A percentile compares a stretch with the other conserved stretches of the same genome.
Conservation (phyloP, 2,113 vertebrate genomes). For the Melanostigma gelatinosum region DNA sequence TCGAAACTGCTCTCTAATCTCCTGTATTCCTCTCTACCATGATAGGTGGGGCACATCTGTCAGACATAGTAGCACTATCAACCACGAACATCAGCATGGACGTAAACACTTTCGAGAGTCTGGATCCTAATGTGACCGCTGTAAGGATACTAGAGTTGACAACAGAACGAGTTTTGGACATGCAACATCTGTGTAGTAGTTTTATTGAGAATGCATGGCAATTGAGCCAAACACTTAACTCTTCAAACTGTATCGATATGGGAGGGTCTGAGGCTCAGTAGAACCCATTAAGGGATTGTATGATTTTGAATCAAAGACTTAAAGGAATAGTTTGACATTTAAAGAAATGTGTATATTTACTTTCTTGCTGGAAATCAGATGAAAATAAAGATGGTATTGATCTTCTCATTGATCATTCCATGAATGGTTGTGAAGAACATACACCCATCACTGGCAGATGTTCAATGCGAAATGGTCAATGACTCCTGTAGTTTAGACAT, state of each 20-base stretch:
- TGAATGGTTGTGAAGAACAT: background rate
- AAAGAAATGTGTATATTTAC: background rate
- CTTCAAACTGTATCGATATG: background rate
- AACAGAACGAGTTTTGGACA: background rate
- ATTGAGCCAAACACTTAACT: background rate
- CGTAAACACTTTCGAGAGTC: conserved; percentile 25
- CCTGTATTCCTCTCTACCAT: background rate
- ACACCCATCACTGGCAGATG: background rate
- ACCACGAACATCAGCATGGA: conserved; percentile 49
- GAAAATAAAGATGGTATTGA: background rate
- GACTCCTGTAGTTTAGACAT: background rate
- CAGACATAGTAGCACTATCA: conserved; percentile 43
- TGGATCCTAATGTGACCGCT: conserved; percentile 19
- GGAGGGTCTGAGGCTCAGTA: background rate
- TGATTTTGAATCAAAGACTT: background rate
- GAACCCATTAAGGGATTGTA: background rate
- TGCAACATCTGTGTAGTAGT: background rate
- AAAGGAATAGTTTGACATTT: background rate
- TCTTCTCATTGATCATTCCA: background rate
- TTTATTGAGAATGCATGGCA: background rate
- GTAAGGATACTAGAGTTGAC: conserved; percentile 34
- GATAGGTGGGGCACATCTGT: conserved; percentile 46
- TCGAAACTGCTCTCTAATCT: background rate
- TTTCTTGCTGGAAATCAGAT: background rate
- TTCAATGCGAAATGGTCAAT: background rate